A percentile compares a stretch with the other conserved stretches of the same genome.
Evolutionary conservation across 2,797 vertebrate species (phyloP).

Genomic region (Tamandua tetradactyla): DNA sequence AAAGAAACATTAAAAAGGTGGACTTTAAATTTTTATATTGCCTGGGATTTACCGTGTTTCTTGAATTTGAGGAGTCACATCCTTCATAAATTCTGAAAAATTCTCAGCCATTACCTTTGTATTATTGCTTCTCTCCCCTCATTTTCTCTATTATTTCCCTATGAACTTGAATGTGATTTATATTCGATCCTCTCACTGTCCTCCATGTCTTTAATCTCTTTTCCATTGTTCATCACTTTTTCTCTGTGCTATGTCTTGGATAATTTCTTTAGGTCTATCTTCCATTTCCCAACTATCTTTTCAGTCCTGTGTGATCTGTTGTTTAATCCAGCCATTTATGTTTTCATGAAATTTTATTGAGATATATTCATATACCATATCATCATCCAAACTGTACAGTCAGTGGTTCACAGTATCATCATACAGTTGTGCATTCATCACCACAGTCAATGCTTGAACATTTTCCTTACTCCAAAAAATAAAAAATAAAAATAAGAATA

Average conservation of each 20-base stretch:
- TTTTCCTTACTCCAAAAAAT: too few species aligned
- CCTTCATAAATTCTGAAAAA: background rate
- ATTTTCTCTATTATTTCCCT: background rate
- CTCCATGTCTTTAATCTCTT: background rate
- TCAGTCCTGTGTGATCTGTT: background rate
- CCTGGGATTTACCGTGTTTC: background rate
- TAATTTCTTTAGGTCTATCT: background rate
- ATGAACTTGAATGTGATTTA: background rate
- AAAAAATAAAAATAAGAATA: too few species aligned
- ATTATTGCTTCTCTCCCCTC: background rate
- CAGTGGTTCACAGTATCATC: too few species aligned
- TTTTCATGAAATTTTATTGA: too few species aligned
- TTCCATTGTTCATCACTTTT: background rate
- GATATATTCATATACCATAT: too few species aligned
- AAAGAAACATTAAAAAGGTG: too few species aligned
- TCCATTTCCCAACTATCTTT: background rate
- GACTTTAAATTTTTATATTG: background rate
- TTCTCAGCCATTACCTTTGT: background rate
- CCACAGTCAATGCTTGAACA: too few species aligned
- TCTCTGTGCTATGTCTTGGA: background rate
- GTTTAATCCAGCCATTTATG: background rate
- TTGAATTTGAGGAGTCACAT: background rate
- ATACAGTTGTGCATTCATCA: too few species aligned
- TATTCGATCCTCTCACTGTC: fast-evolving
- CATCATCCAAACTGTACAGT: too few species aligned